phyloP scores from a whole-genome alignment of 2,888 invertebrate species.

The Agapetus fuscipes region DNA sequence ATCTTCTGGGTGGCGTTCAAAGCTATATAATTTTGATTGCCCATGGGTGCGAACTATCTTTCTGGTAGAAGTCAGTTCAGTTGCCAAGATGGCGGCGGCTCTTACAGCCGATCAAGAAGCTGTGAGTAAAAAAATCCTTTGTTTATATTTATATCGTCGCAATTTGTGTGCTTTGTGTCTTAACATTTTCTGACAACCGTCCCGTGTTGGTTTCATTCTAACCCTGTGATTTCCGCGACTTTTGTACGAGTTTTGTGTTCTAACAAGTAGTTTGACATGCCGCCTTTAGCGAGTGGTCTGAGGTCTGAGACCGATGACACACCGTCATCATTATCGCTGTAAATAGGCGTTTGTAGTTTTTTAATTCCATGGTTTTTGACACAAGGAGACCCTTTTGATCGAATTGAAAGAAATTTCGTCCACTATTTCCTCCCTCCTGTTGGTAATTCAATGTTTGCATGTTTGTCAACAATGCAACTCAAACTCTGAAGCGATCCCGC shows the following conservation, averaged over 20 bases:
- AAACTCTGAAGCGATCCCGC: too few species aligned
- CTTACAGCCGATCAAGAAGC: constrained; percentile 69
- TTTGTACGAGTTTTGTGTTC: too few species aligned
- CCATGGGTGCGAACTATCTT: too few species aligned
- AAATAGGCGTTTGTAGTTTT: constrained; percentile 7
- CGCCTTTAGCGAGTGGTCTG: constrained; percentile 5
- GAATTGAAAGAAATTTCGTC: too few species aligned
- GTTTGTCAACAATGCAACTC: constrained; percentile 15
- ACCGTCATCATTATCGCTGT: constrained; percentile 7
- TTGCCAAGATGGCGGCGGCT: constrained; percentile 56
- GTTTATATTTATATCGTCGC: constrained; percentile 12
- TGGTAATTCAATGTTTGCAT: constrained; percentile 6
- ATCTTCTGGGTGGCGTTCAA: too few species aligned
- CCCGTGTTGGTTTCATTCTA: too few species aligned
- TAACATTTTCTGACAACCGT: too few species aligned
- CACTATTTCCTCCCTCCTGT: too few species aligned
- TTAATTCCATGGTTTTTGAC: not conserved
- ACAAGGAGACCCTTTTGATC: not conserved
- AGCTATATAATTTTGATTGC: too few species aligned
- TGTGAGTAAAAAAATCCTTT: constrained; percentile 45
- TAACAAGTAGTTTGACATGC: constrained; percentile 9
- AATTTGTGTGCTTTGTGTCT: not conserved
- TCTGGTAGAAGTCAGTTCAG: too few species aligned
- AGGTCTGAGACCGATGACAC: constrained; percentile 14
- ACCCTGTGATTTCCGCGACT: too few species aligned